Conservation (phyloP, 2,797 vertebrate species). For the Pristis pectinata region DNA sequence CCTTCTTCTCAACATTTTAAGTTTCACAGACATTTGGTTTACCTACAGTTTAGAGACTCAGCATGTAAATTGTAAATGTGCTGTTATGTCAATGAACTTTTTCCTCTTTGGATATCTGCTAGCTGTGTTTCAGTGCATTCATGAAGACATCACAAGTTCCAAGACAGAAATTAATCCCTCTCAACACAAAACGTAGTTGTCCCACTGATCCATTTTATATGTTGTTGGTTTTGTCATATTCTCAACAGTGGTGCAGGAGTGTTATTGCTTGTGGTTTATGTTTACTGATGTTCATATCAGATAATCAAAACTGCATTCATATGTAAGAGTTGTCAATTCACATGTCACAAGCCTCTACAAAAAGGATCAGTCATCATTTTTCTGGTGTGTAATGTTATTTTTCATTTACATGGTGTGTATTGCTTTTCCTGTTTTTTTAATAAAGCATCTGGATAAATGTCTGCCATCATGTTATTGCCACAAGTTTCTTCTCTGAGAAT, state of each 20-base stretch:
- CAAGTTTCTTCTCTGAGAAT: not conserved
- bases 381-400: not conserved
- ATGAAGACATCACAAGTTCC: no score
- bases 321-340: not conserved
- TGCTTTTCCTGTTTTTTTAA: not conserved
- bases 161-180: no score
- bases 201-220: not conserved
- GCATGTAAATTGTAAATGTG: no score
- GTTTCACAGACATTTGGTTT: no score
- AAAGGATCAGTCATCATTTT: slow-evolving; percentile 53
- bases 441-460: not conserved
- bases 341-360: slow-evolving; percentile 41
- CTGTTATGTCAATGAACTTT: no score
- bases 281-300: not conserved
- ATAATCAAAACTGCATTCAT: not conserved
- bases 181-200: no score
- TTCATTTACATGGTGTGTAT: not conserved
- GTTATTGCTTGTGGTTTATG: no score
- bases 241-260: no score
- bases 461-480: not conserved
- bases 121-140: no score
- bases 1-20: no score
- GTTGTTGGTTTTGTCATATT: not conserved
- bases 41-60: no score
- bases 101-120: no score